phyloP scores from a whole-genome alignment of 2,113 vertebrate genomes.

The Corydoras sp. region DNA sequence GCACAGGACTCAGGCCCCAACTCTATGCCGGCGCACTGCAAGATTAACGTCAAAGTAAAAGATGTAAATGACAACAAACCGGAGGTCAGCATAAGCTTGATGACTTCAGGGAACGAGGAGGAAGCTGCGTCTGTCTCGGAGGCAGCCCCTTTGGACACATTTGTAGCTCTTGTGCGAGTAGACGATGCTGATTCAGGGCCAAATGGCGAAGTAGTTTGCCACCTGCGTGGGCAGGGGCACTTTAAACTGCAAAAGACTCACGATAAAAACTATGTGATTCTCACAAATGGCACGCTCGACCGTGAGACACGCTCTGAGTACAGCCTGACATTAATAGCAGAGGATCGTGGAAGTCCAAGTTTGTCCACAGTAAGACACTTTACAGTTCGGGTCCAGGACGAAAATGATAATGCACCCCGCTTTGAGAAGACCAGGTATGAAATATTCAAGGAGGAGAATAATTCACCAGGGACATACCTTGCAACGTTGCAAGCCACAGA shows the following conservation, averaged over 20 bases:
- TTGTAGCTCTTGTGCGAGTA: slow-evolving; percentile 89
- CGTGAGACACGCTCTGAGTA: slow-evolving; percentile 91
- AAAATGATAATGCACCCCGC: slow-evolving; percentile 91
- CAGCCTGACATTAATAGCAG: slow-evolving; percentile 87
- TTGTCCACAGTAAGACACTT: slow-evolving; percentile 91
- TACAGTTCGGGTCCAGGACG: slow-evolving; percentile 85
- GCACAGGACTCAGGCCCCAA: slow-evolving; percentile 95
- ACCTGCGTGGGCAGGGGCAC: slow-evolving; percentile 84
- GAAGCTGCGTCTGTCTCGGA: slow-evolving; percentile 86
- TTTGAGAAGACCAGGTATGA: slow-evolving; percentile 90
- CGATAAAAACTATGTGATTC: slow-evolving; percentile 92
- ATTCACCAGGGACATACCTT: slow-evolving; percentile 85
- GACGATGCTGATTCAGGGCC: slow-evolving; percentile 86
- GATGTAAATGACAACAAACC: slow-evolving; percentile 98
- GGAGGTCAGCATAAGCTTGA: slow-evolving; percentile 86
- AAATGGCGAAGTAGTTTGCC: slow-evolving; percentile 86
- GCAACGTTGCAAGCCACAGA: slow-evolving; percentile 85
- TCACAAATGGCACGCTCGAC: slow-evolving; percentile 88
- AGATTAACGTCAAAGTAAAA: slow-evolving; percentile 88
- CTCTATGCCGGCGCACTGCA: slow-evolving; percentile 94
- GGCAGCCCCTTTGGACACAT: slow-evolving; percentile 80
- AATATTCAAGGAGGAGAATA: slow-evolving; percentile 90
- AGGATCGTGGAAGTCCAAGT: slow-evolving; percentile 84
- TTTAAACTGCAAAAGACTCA: slow-evolving; percentile 91
- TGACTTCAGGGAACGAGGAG: slow-evolving; percentile 84